These are phyloP conservation scores for Epinephelus lanceolatus DNA, from an alignment of 2,113 vertebrate species.

Conservation along the genomic window DNA sequence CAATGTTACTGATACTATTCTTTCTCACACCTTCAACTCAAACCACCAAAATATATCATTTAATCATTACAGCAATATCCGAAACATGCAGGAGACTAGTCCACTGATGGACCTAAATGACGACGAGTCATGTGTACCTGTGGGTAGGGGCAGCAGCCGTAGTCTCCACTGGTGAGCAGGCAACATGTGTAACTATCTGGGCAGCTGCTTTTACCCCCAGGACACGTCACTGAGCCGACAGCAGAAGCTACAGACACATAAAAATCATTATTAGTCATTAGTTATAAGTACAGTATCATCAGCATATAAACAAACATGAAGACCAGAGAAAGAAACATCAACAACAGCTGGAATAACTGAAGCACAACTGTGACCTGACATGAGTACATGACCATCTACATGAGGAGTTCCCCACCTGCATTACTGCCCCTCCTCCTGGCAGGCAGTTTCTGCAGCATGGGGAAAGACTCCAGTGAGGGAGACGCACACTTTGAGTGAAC, in stretches of 20 bases:
- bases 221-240: constrained; percentile 45
- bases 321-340: neutral
- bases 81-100: no score
- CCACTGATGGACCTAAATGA: no score
- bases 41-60: no score
- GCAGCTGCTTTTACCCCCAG: constrained; percentile 70
- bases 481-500: constrained; percentile 72
- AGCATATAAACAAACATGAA: neutral
- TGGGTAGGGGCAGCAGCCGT: constrained; percentile 80
- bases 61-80: no score
- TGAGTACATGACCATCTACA: neutral
- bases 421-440: constrained; percentile 51
- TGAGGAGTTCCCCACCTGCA: constrained; percentile 20
- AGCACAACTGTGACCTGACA: no score
- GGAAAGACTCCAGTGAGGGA: constrained; percentile 21
- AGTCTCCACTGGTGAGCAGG: constrained; percentile 59
- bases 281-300: neutral
- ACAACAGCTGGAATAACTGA: no score
- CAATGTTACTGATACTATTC: no score
- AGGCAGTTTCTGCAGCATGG: constrained; percentile 78
- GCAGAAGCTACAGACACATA: accelerated
- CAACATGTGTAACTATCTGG: constrained; percentile 73
- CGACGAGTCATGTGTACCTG: constrained; percentile 49
- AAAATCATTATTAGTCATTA: neutral
- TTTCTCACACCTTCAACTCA: no score